A percentile compares a stretch with the other conserved stretches of the same genome.
Conservation (phyloP, 2,113 vertebrate genomes). For the Amazona guildingii region DNA sequence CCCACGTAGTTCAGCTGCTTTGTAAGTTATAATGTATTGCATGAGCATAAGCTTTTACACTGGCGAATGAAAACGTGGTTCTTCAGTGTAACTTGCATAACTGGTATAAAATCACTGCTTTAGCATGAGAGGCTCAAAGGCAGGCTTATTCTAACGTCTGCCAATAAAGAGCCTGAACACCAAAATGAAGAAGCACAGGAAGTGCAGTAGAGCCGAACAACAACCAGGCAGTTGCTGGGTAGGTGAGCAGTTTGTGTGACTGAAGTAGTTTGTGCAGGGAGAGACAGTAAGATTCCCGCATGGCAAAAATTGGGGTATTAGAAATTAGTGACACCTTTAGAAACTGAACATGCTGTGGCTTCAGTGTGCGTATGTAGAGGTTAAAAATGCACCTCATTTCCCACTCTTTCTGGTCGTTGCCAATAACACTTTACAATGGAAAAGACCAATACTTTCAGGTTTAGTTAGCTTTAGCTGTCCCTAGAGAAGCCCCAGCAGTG, state of each 20-base stretch:
- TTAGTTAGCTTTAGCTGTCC: not conserved
- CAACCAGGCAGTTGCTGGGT: not conserved
- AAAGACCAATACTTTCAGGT: not conserved
- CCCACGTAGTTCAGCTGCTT: not conserved
- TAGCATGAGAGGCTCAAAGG: not conserved
- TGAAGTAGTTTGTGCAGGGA: not conserved
- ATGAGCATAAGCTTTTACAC: fast-evolving
- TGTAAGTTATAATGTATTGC: fast-evolving
- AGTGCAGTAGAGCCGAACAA: not conserved
- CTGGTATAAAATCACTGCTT: not conserved
- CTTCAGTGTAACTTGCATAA: not conserved
- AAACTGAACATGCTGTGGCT: not conserved
- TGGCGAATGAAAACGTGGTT: not conserved
- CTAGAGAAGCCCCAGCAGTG: not conserved
- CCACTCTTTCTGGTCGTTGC: not conserved
- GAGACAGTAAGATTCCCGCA: not conserved
- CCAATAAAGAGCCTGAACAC: not conserved
- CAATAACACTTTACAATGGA: not conserved
- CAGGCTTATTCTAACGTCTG: not conserved
- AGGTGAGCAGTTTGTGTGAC: not conserved
- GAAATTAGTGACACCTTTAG: not conserved
- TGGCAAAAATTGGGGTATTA: not conserved
- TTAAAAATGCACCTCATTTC: not conserved
- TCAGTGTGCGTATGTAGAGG: fast-evolving
- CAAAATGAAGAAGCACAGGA: not conserved